Base-by-base conservation (phyloP, 2,888 invertebrate species). In the Pandemis corylana region DNA sequence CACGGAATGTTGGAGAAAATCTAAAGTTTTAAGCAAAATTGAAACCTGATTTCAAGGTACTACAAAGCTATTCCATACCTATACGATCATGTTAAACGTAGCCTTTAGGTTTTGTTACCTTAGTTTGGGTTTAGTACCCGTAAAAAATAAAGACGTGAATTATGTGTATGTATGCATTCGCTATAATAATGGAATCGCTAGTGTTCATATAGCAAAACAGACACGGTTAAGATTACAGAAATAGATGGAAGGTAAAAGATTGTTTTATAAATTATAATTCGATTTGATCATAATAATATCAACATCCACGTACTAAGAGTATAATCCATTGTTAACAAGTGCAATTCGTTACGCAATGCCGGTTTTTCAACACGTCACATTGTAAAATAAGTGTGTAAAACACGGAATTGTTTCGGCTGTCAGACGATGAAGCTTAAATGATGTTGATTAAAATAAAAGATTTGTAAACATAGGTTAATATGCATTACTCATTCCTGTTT, bases 251-350 rank as follows among this genome's bases (percentile, higher is more conserved):
- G 51, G 51, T 51, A 51, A 56, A 65, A 36, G 41, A 15, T 13
- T 67, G 53, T 67, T 53, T 51, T 20, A 53, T 66, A 67, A 67
- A 67, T 67, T 13, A 65, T 65, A 49, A 53, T 51, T 53, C 36
- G 62, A 59, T 49, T 46, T 46, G 46, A 7, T 49, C 51, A 67
- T 67, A 53, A 53, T 20, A 53, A 42, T 41, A 67, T 67, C 7
- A 67, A 67, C 67, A 66, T 66, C 51, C 49, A 36, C 49, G 20
- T 51, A 13, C 56, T 56, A 41, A 67, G 53, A 51, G 53, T 53
- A 41, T 5, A 53, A 20, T 36, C 66, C 36, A 67, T 67, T 62
- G n/a, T 62, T n/a, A 41, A 61, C 61, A 36, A 61, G 61, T 36
- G 61, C 12, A 7, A 36, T 61, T 42, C 13, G 44, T 64, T 64